Evolutionary conservation across 2,888 invertebrate genomes (phyloP).

Genomic region (Micoletzkya japonica): DNA sequence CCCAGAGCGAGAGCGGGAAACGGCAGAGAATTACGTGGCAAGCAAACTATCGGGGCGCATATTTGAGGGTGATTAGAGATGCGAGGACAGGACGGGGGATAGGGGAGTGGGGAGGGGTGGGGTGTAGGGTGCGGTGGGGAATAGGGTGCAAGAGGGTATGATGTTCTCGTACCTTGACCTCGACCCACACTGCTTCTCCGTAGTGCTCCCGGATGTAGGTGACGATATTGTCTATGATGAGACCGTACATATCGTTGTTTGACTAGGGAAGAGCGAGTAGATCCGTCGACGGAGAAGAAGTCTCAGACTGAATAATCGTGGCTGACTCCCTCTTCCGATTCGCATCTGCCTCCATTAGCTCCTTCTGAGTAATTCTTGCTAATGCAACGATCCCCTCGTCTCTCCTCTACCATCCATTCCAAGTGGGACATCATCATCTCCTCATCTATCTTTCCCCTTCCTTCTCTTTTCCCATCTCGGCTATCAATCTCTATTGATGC

Average conservation of each 20-base stretch:
- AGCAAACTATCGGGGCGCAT: background rate
- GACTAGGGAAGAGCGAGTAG: background rate
- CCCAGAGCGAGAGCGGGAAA: too few species aligned
- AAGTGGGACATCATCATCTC: too few species aligned
- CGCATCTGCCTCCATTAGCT: slow-evolving; percentile 9
- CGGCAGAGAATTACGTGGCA: background rate
- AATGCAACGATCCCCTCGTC: too few species aligned
- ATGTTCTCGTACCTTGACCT: slow-evolving; percentile 44
- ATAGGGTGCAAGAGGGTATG: background rate
- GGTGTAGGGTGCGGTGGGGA: background rate
- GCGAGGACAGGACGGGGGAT: slow-evolving; percentile 9
- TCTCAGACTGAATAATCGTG: too few species aligned
- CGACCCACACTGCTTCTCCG: slow-evolving; percentile 84
- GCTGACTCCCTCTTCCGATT: slow-evolving; percentile 16
- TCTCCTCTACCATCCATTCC: too few species aligned
- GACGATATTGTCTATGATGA: slow-evolving; percentile 88
- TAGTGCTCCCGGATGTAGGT: slow-evolving; percentile 89
- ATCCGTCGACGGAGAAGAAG: too few species aligned
- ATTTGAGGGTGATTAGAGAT: background rate
- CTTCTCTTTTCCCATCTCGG: too few species aligned
- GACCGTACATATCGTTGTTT: slow-evolving; percentile 81
- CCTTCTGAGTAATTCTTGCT: too few species aligned
- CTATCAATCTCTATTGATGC: too few species aligned
- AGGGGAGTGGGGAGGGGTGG: background rate
- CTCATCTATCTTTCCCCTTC: too few species aligned